Evolutionary conservation across 2,113 vertebrate species (phyloP).

Genomic region (Myotis yumanensis): DNA sequence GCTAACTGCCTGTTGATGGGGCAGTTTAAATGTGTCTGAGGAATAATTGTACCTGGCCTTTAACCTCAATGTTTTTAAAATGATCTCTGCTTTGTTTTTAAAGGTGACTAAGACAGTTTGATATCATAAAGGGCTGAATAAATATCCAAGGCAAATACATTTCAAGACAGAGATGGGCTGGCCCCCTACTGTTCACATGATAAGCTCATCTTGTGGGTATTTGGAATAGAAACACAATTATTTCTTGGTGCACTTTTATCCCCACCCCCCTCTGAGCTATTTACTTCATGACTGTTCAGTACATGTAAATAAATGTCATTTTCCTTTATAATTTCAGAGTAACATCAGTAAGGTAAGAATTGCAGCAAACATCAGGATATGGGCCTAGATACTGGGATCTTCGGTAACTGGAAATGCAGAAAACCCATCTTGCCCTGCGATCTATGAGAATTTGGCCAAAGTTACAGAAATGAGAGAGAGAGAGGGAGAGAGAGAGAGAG

Average conservation of each 20-base stretch:
- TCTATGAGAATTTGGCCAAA: neutral
- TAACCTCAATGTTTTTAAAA: conserved; percentile 73
- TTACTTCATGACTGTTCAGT: neutral
- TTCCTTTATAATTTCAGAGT: conserved; percentile 28
- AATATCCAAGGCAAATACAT: conserved; percentile 66
- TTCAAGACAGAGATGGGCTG: conserved; percentile 46
- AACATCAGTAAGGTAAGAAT: conserved; percentile 5
- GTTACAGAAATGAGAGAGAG: neutral
- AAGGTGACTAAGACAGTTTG: conserved; percentile 69
- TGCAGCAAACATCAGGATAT: neutral
- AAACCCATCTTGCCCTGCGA: neutral
- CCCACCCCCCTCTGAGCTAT: neutral
- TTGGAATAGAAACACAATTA: conserved; percentile 52
- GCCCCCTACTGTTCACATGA: conserved; percentile 57
- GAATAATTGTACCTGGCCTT: conserved; percentile 62
- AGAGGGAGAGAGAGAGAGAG: neutral
- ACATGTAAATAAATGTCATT: conserved; percentile 56
- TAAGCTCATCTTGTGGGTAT: conserved; percentile 56
- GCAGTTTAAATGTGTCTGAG: conserved; percentile 42
- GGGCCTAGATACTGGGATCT: neutral
- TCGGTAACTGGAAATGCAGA: neutral
- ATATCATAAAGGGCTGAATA: conserved; percentile 69
- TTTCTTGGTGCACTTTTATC: conserved; percentile 3
- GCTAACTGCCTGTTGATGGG: conserved; percentile 31
- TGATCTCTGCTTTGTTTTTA: conserved; percentile 54